Evolutionary conservation across 2,113 vertebrate species (phyloP).

Genomic region (Galemys pyrenaicus): DNA sequence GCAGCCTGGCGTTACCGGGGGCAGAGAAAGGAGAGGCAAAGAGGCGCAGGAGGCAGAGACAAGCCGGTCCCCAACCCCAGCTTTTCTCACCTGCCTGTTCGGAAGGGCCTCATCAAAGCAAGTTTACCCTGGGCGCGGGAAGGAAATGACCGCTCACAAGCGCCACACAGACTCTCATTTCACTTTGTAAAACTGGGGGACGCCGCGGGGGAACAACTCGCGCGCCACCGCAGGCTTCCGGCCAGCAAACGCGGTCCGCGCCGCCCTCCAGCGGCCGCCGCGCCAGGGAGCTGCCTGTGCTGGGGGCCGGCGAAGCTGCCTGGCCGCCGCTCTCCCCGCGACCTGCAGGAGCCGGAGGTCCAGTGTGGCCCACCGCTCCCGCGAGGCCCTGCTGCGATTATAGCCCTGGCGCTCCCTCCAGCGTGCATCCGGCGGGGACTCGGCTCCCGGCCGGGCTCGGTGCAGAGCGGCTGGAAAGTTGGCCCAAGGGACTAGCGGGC

Average conservation of each 20-base stretch:
- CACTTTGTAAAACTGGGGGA: not conserved
- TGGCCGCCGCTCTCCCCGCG: no score
- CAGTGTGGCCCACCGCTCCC: no score
- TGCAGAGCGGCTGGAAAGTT: not conserved
- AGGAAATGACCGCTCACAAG: not conserved
- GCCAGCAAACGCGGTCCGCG: not conserved
- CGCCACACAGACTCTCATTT: not conserved
- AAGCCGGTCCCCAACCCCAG: no score
- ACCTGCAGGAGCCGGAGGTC: not conserved
- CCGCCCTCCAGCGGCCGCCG: constrained; percentile 22
- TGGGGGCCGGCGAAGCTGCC: no score
- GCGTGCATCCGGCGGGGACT: no score
- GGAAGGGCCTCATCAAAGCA: not conserved
- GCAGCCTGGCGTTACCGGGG: not conserved
- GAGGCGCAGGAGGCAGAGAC: no score
- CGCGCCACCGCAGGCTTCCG: fast-evolving
- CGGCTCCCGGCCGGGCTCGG: no score
- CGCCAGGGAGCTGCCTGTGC: not conserved
- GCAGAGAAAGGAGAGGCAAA: fast-evolving
- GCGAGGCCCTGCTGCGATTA: not conserved
- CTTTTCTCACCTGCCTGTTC: not conserved
- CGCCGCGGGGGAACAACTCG: not conserved
- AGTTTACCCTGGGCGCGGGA: not conserved
- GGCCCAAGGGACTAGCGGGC: no score
- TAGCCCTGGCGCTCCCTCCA: not conserved